Percentiles rank a stretch among this genome's conserved stretches.
These are phyloP conservation scores for Cinara cedri DNA, from an alignment of 2,888 invertebrate genomes.

Conservation along the genomic window DNA sequence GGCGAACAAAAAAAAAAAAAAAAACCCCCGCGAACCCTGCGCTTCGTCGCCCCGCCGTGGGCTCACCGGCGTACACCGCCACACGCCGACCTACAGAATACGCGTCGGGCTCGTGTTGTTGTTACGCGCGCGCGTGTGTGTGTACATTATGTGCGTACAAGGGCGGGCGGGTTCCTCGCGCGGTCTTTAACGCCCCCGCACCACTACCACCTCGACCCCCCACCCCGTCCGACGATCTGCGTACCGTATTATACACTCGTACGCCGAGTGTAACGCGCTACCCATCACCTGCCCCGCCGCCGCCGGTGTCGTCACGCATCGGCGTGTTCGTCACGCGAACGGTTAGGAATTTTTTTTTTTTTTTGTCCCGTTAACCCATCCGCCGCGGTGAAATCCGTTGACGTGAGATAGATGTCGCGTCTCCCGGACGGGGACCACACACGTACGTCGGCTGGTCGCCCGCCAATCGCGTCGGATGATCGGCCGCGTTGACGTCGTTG, in stretches of 20 bases:
- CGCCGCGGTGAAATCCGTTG: no score
- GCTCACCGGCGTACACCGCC: no score
- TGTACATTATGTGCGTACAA: slow-evolving; percentile 20
- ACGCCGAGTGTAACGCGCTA: neutral
- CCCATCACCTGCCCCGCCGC: slow-evolving; percentile 27
- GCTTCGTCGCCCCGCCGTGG: neutral
- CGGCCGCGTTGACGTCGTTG: no score
- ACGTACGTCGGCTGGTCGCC: no score
- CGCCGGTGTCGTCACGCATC: slow-evolving; percentile 49
- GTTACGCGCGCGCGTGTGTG: no score
- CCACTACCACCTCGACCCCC: slow-evolving; percentile 2
- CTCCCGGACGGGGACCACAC: no score
- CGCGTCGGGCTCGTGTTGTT: slow-evolving; percentile 1
- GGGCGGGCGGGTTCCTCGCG: slow-evolving; percentile 12
- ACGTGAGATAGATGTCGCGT: no score
- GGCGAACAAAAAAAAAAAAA: neutral
- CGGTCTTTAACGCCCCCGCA: slow-evolving; percentile 41
- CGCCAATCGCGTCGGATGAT: no score
- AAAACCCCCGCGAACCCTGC: neutral
- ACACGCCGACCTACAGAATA: no score
- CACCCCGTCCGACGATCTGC: no score
- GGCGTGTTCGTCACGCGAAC: slow-evolving; percentile 54
- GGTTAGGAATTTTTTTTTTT: slow-evolving; percentile 23
- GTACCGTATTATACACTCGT: neutral
- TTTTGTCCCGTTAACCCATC: no score